Evolutionary conservation across 2,888 invertebrate genomes (phyloP).

Genomic region (Acanthococcus lagerstroemiae): DNA sequence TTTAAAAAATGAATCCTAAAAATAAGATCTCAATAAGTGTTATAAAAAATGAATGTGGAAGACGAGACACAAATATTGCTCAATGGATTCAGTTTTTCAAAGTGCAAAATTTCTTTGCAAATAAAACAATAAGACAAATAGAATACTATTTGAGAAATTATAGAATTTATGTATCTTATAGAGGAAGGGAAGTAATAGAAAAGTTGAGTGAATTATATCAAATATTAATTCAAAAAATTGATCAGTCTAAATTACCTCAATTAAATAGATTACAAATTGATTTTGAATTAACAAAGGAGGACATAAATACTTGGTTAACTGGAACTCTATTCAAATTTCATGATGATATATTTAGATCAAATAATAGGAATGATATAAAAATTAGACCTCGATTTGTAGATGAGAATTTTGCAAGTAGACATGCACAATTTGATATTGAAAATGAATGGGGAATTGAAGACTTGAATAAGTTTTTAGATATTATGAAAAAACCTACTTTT

Average conservation of each 20-base stretch:
- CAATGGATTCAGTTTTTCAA: conserved; percentile 14
- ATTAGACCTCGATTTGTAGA: conserved; percentile 10
- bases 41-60: conserved; percentile 3
- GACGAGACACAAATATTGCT: conserved; percentile 6
- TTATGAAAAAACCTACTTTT: conserved; percentile 13
- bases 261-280: conserved; percentile 15
- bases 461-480: conserved; percentile 3
- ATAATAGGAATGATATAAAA: not conserved
- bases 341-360: not conserved
- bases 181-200: conserved; percentile 18
- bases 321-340: conserved; percentile 9
- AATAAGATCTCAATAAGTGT: conserved; percentile 11
- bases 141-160: conserved; percentile 13
- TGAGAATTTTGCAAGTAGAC: conserved; percentile 14
- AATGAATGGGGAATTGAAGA: conserved; percentile 5
- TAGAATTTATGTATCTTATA: conserved; percentile 7
- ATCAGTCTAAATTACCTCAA: conserved; percentile 8
- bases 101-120: too few species aligned
- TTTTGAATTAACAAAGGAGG: conserved; percentile 13
- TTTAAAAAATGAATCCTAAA: conserved; percentile 3
- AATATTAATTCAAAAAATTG: conserved; percentile 10
- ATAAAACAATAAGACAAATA: conserved; percentile 9
- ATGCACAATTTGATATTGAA: conserved; percentile 13
- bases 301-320: conserved; percentile 13
- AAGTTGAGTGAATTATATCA: conserved; percentile 10